These are phyloP conservation scores for Drosophila fulvimacula DNA, from an alignment of 2,888 invertebrate genomes.

Conservation along the genomic window DNA sequence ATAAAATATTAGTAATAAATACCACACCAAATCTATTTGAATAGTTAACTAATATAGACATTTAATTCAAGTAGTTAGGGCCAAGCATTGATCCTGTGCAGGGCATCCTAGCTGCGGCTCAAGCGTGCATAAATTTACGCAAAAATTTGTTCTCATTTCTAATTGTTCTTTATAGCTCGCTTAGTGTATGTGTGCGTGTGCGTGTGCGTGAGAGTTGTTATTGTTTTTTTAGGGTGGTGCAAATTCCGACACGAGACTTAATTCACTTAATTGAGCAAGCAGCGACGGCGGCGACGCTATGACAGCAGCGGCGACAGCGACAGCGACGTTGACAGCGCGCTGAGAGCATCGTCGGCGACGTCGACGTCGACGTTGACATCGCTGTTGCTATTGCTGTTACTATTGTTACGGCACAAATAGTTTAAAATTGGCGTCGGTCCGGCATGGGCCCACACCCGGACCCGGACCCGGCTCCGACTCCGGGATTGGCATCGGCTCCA, in stretches of 20 bases:
- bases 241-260: conserved; percentile 81
- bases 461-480: not conserved
- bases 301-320: conserved; percentile 19
- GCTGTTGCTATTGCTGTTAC: conserved; percentile 33
- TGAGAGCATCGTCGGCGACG: conserved; percentile 7
- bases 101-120: conserved; percentile 29
- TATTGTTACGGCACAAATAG: conserved; percentile 59
- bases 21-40: no score
- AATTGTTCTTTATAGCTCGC: conserved; percentile 62
- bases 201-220: conserved; percentile 31
- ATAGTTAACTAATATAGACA: no score
- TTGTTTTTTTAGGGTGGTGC: conserved; percentile 71
- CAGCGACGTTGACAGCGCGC: conserved; percentile 22
- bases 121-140: conserved; percentile 2
- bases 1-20: no score
- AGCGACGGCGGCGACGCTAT: conserved; percentile 41
- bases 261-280: conserved; percentile 80
- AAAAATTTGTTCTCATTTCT: conserved; percentile 56
- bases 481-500: conserved; percentile 33
- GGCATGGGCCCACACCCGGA: conserved; percentile 41
- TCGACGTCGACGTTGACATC: conserved; percentile 14
- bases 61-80: not conserved
- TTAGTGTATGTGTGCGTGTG: conserved; percentile 1
- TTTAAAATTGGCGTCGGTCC: conserved; percentile 69
- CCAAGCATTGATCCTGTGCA: conserved; percentile 1